phyloP scores from a whole-genome alignment of 2,888 invertebrate species.

The Pollenia amentaria region DNA sequence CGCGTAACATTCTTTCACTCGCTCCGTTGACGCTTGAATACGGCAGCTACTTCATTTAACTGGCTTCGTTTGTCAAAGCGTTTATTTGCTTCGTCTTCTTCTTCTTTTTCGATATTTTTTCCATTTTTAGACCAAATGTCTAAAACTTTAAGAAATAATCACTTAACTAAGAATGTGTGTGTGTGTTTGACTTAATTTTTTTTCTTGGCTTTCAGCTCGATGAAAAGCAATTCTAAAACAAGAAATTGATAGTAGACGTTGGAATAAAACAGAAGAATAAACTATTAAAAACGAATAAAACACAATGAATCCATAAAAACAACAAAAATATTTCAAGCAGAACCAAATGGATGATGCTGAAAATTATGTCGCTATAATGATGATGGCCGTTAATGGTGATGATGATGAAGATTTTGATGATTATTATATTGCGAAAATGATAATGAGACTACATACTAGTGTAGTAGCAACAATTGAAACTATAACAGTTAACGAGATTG shows the following conservation, averaged over 20 bases:
- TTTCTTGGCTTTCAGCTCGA: conserved; percentile 1
- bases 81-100: conserved; percentile 14
- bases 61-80: conserved; percentile 39
- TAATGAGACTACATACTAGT: not conserved
- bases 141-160: conserved; percentile 36
- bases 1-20: conserved; percentile 9
- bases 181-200: not conserved
- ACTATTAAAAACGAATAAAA: conserved; percentile 48
- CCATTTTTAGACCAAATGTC: conserved; percentile 55
- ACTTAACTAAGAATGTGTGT: not conserved
- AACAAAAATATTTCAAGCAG: conserved; percentile 60
- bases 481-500: conserved; percentile 36
- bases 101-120: not conserved
- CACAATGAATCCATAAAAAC: conserved; percentile 38
- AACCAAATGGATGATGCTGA: conserved; percentile 68
- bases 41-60: conserved; percentile 18
- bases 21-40: conserved; percentile 39
- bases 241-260: conserved; percentile 23
- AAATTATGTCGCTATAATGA: conserved; percentile 68
- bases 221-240: conserved; percentile 38
- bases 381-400: conserved; percentile 56
- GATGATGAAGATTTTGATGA: not conserved
- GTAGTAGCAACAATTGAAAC: conserved; percentile 8
- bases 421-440: conserved; percentile 42
- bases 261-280: not conserved